A percentile compares a stretch with the other conserved stretches of the same genome.
phyloP scores from a whole-genome alignment of 1,140 invertebrate species.

The Meloidogyne chitwoodi region DNA sequence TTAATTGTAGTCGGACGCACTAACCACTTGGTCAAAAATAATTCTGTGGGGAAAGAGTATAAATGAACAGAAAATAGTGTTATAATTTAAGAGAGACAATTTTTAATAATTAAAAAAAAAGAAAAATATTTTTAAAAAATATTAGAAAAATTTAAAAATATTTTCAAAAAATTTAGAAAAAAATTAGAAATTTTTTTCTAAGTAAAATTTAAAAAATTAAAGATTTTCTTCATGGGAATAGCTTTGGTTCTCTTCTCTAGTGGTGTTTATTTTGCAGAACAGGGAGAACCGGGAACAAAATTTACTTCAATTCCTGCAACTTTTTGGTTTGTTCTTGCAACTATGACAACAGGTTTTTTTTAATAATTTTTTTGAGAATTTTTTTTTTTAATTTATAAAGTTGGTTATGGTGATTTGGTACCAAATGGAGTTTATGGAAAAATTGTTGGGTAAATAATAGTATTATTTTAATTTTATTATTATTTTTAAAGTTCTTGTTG shows the following conservation, averaged over 20 bases:
- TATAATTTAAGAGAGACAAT: too few relatives aligned
- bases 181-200: too few relatives aligned
- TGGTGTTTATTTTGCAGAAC: constrained; percentile 96
- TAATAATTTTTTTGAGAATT: background rate
- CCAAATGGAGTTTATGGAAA: constrained; percentile 78
- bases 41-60: too few relatives aligned
- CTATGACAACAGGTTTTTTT: constrained; percentile 55
- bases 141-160: constrained; percentile 70
- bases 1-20: background rate
- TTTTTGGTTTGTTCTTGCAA: constrained; percentile 85
- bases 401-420: constrained; percentile 57
- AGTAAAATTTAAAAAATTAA: too few relatives aligned
- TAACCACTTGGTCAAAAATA: background rate
- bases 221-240: constrained; percentile 77
- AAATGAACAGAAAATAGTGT: too few relatives aligned
- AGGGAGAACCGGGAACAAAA: constrained; percentile 86
- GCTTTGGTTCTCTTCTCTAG: constrained; percentile 96
- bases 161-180: constrained; percentile 88
- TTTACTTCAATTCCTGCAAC: constrained; percentile 95
- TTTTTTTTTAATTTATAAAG: constrained; percentile 1
- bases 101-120: too few relatives aligned
- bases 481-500: constrained; percentile 76
- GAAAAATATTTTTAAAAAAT: constrained; percentile 71
- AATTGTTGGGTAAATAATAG: constrained; percentile 70
- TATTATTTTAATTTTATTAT: constrained; percentile 60